A percentile compares a stretch with the other conserved stretches of the same genome.
These are phyloP conservation scores for Scomberomorus guttatus DNA, from an alignment of 2,797 vertebrate genomes.

Conservation along the genomic window DNA sequence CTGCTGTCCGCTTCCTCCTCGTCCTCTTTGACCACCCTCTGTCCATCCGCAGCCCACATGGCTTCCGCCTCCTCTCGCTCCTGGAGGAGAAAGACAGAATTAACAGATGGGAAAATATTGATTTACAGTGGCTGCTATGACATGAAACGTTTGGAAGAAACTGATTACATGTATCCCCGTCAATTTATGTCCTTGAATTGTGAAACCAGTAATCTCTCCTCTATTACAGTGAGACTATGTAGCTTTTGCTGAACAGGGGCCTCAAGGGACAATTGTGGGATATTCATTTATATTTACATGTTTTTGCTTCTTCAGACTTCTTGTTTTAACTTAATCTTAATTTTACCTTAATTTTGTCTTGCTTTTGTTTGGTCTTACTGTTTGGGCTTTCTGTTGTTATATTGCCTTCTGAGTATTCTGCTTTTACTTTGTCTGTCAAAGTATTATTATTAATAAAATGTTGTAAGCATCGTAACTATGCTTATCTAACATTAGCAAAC, in stretches of 20 bases:
- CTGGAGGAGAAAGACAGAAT: slow-evolving; percentile 72
- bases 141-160: slow-evolving; percentile 7
- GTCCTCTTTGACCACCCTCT: slow-evolving; percentile 70
- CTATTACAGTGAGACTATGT: background rate
- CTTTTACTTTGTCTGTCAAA: too few species aligned
- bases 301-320: too few species aligned
- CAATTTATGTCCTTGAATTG: background rate
- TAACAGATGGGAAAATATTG: background rate
- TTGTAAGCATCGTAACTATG: background rate
- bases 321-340: too few species aligned
- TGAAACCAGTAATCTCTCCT: background rate
- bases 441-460: too few species aligned
- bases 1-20: slow-evolving; percentile 56
- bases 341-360: too few species aligned
- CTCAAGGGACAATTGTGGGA: background rate
- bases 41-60: slow-evolving; percentile 78
- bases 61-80: slow-evolving; percentile 90
- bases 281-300: background rate
- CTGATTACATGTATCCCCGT: background rate
- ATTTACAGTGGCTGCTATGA: background rate
- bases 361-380: too few species aligned
- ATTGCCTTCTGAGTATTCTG: too few species aligned
- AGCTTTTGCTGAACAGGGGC: background rate
- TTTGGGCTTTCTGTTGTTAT: too few species aligned
- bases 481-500: background rate